phyloP scores from a whole-genome alignment of 2,797 vertebrate species.

The Enoplosus armatus region DNA sequence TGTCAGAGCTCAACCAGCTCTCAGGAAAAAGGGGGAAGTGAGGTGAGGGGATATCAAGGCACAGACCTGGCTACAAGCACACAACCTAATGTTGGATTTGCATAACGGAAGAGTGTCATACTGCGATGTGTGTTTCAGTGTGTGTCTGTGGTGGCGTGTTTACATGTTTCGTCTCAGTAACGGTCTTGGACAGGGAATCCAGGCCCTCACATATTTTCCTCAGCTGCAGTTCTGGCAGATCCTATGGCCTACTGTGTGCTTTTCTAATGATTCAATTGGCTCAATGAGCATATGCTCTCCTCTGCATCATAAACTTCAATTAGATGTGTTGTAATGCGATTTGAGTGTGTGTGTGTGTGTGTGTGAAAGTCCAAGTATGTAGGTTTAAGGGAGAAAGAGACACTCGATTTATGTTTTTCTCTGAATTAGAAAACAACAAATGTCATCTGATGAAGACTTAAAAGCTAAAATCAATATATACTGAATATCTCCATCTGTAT shows the following conservation, averaged over 20 bases:
- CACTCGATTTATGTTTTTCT: conserved; percentile 7
- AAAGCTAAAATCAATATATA: neutral
- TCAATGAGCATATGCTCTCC: conserved; percentile 87
- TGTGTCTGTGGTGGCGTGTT: conserved; percentile 42
- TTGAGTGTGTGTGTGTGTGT: conserved; percentile 61
- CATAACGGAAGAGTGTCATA: conserved; percentile 47
- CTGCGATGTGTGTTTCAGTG: conserved; percentile 34
- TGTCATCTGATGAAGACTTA: neutral
- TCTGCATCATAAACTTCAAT: conserved; percentile 85
- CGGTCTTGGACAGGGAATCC: conserved; percentile 53
- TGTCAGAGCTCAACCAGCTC: conserved; percentile 63
- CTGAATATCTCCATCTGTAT: neutral
- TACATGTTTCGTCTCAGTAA: conserved; percentile 50
- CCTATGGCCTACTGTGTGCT: conserved; percentile 82
- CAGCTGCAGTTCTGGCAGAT: conserved; percentile 82
- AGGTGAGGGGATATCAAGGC: conserved; percentile 44
- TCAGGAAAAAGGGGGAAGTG: conserved; percentile 24
- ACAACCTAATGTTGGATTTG: conserved; percentile 41
- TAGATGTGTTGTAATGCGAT: conserved; percentile 84
- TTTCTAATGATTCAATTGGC: conserved; percentile 87
- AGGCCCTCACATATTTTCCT: conserved; percentile 70
- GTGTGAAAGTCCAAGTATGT: conserved; percentile 36
- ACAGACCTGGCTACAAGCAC: conserved; percentile 45
- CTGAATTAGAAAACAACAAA: conserved; percentile 21
- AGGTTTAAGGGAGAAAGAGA: conserved; percentile 19